These are phyloP conservation scores for Ifrita kowaldi DNA, from an alignment of 2,113 vertebrate genomes.

Conservation along the genomic window DNA sequence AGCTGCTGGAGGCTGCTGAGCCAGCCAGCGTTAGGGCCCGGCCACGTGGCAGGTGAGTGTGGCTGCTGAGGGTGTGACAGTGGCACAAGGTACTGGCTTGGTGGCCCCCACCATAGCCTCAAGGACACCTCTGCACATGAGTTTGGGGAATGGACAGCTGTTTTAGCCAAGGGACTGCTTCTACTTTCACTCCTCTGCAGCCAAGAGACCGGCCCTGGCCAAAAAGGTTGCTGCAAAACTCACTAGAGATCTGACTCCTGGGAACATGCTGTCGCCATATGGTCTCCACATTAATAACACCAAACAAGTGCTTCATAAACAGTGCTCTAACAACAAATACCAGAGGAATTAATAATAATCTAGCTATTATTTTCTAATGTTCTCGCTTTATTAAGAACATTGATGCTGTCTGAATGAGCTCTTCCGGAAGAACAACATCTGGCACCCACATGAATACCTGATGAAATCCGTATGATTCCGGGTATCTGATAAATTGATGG, in stretches of 20 bases:
- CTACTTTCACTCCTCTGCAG: not conserved
- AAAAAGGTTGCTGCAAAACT: constrained; percentile 34
- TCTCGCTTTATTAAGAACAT: constrained; percentile 48
- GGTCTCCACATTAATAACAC: constrained; percentile 40
- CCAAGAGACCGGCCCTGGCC: not conserved
- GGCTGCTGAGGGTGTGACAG: not conserved
- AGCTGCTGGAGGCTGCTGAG: not conserved
- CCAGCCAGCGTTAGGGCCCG: not conserved
- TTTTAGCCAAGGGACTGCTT: not conserved
- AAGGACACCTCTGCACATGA: not conserved
- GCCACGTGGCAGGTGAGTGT: not conserved
- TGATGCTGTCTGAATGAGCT: constrained; percentile 19
- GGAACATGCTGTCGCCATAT: constrained; percentile 34
- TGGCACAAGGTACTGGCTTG: not conserved
- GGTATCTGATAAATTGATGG: not conserved
- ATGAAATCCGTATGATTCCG: not conserved
- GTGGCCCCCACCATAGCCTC: not conserved
- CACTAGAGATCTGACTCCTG: constrained; percentile 2
- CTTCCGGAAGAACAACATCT: constrained; percentile 49
- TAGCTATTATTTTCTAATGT: constrained; percentile 54
- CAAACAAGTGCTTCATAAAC: constrained; percentile 55
- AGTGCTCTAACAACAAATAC: constrained; percentile 59
- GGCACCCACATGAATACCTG: constrained; percentile 22
- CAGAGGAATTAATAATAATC: constrained; percentile 64
- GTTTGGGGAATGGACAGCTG: not conserved